A percentile compares a stretch with the other conserved stretches of the same genome.
These are phyloP conservation scores for Chiroxiphia lanceolata DNA, from an alignment of 2,797 vertebrate species.

Conservation along the genomic window DNA sequence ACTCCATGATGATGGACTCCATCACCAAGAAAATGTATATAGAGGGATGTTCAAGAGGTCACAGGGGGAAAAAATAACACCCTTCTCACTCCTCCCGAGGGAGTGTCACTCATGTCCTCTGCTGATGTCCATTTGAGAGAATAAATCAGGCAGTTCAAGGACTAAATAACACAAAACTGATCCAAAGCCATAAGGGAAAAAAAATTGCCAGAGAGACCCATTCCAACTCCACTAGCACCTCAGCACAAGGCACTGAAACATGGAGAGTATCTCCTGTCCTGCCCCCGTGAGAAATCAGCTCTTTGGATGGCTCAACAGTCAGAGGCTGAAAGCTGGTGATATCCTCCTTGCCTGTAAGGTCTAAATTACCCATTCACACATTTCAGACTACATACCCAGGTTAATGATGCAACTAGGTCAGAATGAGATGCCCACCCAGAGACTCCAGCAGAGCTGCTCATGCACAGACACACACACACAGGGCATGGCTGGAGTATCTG, in stretches of 20 bases:
- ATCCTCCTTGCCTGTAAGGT: neutral
- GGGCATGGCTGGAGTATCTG: neutral
- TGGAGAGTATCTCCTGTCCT: neutral
- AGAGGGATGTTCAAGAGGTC: neutral
- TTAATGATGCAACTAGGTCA: neutral
- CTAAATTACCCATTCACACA: neutral
- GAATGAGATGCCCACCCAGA: neutral
- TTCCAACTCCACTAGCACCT: neutral
- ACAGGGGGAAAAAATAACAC: neutral
- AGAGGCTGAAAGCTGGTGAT: neutral
- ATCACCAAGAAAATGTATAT: neutral
- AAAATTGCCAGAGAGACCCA: neutral
- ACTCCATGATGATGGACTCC: neutral
- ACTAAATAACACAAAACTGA: neutral
- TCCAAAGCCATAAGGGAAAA: neutral
- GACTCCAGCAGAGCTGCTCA: neutral
- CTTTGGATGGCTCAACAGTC: neutral
- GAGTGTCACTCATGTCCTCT: neutral
- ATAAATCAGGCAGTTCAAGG: neutral
- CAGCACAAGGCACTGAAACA: neutral
- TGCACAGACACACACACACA: rapidly evolving
- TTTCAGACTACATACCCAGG: rapidly evolving
- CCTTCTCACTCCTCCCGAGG: neutral
- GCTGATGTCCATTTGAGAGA: neutral
- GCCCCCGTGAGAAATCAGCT: neutral